phyloP scores from a whole-genome alignment of 1,140 invertebrate genomes.

The Popillia japonica region DNA sequence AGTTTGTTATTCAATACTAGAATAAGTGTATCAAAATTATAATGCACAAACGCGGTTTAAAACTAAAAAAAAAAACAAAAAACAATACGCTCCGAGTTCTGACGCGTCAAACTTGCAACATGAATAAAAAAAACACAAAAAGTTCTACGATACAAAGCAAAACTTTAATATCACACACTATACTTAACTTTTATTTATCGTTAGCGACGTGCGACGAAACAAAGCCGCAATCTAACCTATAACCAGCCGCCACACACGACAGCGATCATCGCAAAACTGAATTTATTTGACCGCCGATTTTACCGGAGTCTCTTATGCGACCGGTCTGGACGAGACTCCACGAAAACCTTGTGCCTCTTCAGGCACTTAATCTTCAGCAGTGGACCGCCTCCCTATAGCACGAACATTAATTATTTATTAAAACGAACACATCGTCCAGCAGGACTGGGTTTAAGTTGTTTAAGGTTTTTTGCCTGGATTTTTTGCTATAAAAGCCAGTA shows the following conservation, averaged over 20 bases:
- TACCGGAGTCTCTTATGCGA: not conserved
- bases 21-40: too few species aligned
- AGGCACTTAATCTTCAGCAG: not conserved
- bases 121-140: too few species aligned
- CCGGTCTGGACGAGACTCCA: not conserved
- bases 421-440: not conserved
- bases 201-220: too few species aligned
- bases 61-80: too few species aligned
- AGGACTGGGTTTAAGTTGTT: not conserved
- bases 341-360: not conserved
- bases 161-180: too few species aligned
- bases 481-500: not conserved
- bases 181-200: too few species aligned
- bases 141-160: too few species aligned
- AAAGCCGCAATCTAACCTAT: too few species aligned
- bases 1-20: too few species aligned
- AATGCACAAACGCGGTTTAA: too few species aligned
- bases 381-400: not conserved
- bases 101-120: too few species aligned
- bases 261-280: conserved; percentile 16
- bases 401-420: not conserved
- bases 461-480: not conserved
- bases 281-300: conserved; percentile 4
- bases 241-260: not conserved
- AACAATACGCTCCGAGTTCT: too few species aligned